Base-by-base conservation (phyloP, 1,140 invertebrate species). In the Phymastichus coffea region DNA sequence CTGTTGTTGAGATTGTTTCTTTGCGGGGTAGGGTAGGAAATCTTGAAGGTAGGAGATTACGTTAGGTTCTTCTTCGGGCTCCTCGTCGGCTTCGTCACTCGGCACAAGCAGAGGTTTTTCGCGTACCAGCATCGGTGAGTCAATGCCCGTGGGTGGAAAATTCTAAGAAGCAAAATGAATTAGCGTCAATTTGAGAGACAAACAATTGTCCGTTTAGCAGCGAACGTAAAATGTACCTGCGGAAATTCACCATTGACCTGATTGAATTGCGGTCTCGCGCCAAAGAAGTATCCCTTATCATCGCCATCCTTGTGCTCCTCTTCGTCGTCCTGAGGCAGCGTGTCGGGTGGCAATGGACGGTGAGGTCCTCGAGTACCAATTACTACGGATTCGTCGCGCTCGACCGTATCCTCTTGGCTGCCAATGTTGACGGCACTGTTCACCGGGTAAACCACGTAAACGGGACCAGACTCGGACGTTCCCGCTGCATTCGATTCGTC, bases 381-480 rank as follows among this genome's bases (percentile, higher is more conserved):
- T 0, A 85, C 82, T 3, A 86, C 83, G 9, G 76, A 76, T 40
- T 80, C 82, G 23, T 83, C 83, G 17, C 73, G 75, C 20, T 79
- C 74, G n/a, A 71, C 71, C 4, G 61, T 68, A 43, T 82, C 78
- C 8, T 82, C 76, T 7, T 76, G 75, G 17, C 82, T 78, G 19
- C 82, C 79, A 47, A 69, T 76, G 64, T 81, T 71, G 28, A 76
- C 66, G 61, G 80, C 61, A 43, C 68, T 76, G 40, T 84, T 84
- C 0, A 83, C 80, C 3, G 87, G 86, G 65, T 88, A 88, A 0
- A 87, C 86, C 0, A 87, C 83, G 64, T 87, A 87, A 6, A 85
- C 81, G 0, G 83, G 80, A 17, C 52, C 59, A 9, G 28, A 15
- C 2, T 56, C 44, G n/a, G 49, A 23, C 0, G 15, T 28, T 0